Base-by-base conservation (phyloP, 2,113 vertebrate genomes). In the Amphilophus citrinellus region DNA sequence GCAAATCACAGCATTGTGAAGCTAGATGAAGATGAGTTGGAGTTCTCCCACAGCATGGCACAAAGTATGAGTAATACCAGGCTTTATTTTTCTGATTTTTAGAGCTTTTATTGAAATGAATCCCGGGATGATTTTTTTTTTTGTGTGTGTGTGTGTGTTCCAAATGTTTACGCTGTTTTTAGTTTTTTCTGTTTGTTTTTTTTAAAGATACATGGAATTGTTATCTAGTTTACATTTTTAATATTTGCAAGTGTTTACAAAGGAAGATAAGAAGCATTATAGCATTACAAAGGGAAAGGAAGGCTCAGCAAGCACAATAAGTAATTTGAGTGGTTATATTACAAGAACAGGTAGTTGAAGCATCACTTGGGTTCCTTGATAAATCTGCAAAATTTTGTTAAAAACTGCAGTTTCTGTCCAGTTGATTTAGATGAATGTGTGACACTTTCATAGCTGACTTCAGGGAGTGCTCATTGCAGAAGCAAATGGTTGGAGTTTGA, bases 31-130 rank as follows among this genome's bases (percentile, higher is more conserved):
- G 22, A 42, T 63, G 71, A 80, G 76, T 87, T 87, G 76, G 77
- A 89, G 71, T 77, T 81, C 76, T 81, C 62, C 47, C 14, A 59
- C 60, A 77, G 30, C 37, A 24, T 59, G 53, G 79, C 76, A 71
- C 65, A 66, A 58, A 80, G 60, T 68, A 18, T 53, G 79, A 76
- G 53, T 44, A 61, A 76, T 24, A 50, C 7, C 42, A 27, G 53
- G 62, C 58, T 79, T 79, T 47, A 24, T 77, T 87, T 79, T 79
- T 37, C 47, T 4, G 42, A 39, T 71, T 71, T 77, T 84, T 24
- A 71, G 61, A 80, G 78, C 65, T 89, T 82, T 88, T 87, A 82
- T 66, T 88, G n/a, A 87, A 88, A 86, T 84, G 1, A 75, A 77
- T 87, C 80, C 80, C n/a, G 37, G 8, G 32, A 76, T 35, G 8